phyloP scores from a whole-genome alignment of 2,888 invertebrate genomes.

The Drosophila flavopinicola region DNA sequence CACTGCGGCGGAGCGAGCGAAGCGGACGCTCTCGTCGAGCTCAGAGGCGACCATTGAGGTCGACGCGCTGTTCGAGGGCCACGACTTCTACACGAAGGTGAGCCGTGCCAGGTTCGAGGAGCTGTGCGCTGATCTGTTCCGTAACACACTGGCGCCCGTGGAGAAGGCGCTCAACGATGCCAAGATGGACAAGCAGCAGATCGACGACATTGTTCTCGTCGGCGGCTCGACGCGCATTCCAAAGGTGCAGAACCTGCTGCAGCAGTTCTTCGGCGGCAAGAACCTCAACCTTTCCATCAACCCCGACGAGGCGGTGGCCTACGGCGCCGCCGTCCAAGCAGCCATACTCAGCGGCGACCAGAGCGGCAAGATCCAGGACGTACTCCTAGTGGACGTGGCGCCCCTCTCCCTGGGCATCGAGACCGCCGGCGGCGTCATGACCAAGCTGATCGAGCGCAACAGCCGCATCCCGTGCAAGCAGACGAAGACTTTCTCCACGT shows the following conservation, averaged over 20 bases:
- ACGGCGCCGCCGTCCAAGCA: constrained; percentile 32
- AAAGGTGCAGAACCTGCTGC: constrained; percentile 27
- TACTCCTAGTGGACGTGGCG: constrained; percentile 27
- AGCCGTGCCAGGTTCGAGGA: constrained; percentile 91
- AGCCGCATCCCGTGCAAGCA: constrained; percentile 28
- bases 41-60: constrained; percentile 31
- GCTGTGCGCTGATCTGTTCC: constrained; percentile 86
- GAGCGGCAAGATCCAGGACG: constrained; percentile 31
- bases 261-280: constrained; percentile 33
- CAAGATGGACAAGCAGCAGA: constrained; percentile 33
- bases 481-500: constrained; percentile 32
- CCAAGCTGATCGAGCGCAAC: constrained; percentile 31
- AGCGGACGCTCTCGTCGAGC: constrained; percentile 34
- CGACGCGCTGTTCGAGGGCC: constrained; percentile 28
- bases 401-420: constrained; percentile 30
- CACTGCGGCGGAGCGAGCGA: constrained; percentile 82
- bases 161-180: constrained; percentile 33
- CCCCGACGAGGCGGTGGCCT: constrained; percentile 33
- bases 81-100: constrained; percentile 27
- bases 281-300: constrained; percentile 28
- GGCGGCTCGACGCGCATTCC: constrained; percentile 37
- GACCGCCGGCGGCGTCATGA: constrained; percentile 33
- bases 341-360: constrained; percentile 32
- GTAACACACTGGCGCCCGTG: constrained; percentile 25
- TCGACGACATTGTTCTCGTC: constrained; percentile 31